These are phyloP conservation scores for Hystrix brachyura DNA, from an alignment of 2,113 vertebrate genomes.

Conservation along the genomic window DNA sequence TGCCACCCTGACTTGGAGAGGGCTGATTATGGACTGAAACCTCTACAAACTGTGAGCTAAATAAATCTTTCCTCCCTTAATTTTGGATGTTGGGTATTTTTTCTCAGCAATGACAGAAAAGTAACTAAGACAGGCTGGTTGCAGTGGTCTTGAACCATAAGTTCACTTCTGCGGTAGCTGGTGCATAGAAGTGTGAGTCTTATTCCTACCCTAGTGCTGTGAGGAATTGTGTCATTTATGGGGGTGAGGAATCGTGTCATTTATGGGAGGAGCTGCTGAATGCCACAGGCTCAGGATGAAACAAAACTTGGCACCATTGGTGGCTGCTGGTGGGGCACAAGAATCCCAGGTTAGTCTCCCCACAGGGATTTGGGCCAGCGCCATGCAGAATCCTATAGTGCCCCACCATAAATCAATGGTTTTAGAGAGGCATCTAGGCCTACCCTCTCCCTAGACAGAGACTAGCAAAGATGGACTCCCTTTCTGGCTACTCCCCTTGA, in stretches of 20 bases:
- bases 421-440: neutral
- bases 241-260: neutral
- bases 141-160: neutral
- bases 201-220: neutral
- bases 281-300: neutral
- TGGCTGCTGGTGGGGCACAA: neutral
- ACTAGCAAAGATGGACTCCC: neutral
- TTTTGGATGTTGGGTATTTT: no score
- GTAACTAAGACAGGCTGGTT: neutral
- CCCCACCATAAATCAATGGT: neutral
- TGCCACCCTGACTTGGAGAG: no score
- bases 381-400: neutral
- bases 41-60: no score
- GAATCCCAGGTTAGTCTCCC: neutral
- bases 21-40: no score
- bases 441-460: neutral
- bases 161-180: neutral
- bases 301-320: neutral
- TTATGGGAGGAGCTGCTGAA: no score
- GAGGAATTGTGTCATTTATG: neutral
- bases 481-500: neutral
- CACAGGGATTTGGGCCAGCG: neutral
- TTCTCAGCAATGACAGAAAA: no score
- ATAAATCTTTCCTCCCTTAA: no score
- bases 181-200: neutral